Conservation (phyloP, 2,113 vertebrate species). For the Leucosticte australis region DNA sequence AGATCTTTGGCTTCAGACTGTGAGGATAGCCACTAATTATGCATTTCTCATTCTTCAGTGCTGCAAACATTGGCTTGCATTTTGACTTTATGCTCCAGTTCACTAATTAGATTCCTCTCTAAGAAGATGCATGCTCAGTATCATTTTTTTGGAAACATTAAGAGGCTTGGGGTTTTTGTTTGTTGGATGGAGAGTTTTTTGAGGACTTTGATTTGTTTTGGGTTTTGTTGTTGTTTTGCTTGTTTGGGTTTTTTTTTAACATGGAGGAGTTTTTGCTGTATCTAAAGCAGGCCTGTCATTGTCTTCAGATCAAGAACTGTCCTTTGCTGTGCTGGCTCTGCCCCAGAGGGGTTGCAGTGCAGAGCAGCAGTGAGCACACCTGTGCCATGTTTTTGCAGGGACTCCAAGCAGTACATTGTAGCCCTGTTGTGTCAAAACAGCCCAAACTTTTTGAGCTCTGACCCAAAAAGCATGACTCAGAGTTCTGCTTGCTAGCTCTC, state of each 20-base stretch:
- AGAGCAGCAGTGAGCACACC: background rate
- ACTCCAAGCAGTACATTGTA: background rate
- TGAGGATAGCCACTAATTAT: background rate
- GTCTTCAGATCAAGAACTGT: background rate
- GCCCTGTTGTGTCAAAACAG: background rate
- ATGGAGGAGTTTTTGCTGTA: background rate
- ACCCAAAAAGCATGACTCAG: background rate
- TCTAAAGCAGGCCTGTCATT: background rate
- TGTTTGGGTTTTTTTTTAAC: background rate
- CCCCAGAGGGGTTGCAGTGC: background rate
- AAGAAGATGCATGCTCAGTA: background rate
- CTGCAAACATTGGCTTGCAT: background rate
- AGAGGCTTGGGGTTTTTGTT: background rate
- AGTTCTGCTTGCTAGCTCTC: background rate
- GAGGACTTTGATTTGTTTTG: background rate
- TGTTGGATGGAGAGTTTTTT: background rate
- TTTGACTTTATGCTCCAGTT: background rate
- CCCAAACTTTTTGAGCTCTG: background rate
- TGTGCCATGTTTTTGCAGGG: background rate
- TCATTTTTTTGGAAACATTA: background rate
- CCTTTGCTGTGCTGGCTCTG: rapidly evolving
- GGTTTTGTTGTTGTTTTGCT: background rate
- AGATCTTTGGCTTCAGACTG: background rate
- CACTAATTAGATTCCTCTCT: background rate
- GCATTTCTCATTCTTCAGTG: background rate